Base-by-base conservation (phyloP, 2,888 invertebrate genomes). In the Sminthurides aquaticus region DNA sequence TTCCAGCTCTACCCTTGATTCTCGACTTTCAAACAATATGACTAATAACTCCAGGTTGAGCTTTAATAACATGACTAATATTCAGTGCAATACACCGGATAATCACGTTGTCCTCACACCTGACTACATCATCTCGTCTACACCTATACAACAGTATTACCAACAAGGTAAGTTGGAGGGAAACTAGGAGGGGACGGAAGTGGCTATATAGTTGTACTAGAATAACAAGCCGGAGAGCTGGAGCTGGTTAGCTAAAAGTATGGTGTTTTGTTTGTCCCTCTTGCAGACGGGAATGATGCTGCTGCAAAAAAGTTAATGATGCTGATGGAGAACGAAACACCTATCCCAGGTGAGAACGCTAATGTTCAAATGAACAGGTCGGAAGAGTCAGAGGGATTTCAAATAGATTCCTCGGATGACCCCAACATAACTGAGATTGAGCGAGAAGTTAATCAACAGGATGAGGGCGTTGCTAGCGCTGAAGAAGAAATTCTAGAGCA, bases 21-120 rank as follows among this genome's bases (percentile, higher is more conserved):
- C 64, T n/a, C 64, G 64, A 1, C 58, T 64, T 20, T 64, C 64
- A n/a, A 64, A 64, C 34, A 64, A 63, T 52, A 63, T 63, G 63
- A 60, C 49, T n/a, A 64, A 49, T 8, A 58, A 57, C 24, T 64
- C 64, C 22, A 58, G 64, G 52, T 43, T 64, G 49, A 64, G 58
- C 24, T 64, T 58, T 58, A 64, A 64, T 58, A 64, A 64, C 52
- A 64, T 64, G 64, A 64, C 64, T 26, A 64, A 64, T n/a, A 64
- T 64, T 29, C 64, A 64, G 34, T 64, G 64, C 29, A 58, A 27
- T 26, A 64, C 64, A 28, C 64, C 64, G 49, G 64, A 64, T 25
- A 58, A 64, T 58, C 58, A 64, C 34, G 64, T 64, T 34, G 58
- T 64, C 24, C 64, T 64, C 58, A 64, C 64, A 18, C 64, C 64